Conservation (phyloP, 2,113 vertebrate genomes). For the Fulmarus glacialis region DNA sequence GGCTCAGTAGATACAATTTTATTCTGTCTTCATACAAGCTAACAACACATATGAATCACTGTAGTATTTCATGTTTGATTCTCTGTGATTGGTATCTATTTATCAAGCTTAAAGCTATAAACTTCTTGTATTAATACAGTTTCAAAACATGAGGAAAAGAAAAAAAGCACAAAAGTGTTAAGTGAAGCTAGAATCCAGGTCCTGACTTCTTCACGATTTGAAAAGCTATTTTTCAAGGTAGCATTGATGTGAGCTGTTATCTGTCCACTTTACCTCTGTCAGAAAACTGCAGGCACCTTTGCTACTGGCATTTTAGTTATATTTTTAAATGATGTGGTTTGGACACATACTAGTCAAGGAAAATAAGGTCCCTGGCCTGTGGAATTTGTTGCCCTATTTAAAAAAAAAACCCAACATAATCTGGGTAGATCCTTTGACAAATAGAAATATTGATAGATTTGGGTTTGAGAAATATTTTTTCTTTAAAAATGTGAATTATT, state of each 20-base stretch:
- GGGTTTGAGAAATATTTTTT: not conserved
- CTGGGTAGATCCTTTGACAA: not conserved
- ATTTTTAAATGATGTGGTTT: not conserved
- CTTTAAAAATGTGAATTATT: not conserved
- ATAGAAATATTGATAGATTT: not conserved
- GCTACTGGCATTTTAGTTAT: not conserved
- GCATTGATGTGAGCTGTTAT: not conserved
- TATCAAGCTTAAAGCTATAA: not conserved
- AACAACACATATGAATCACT: not conserved
- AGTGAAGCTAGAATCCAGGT: not conserved
- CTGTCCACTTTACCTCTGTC: not conserved
- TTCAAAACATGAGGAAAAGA: not conserved
- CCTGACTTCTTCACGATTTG: not conserved
- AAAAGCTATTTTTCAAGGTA: not conserved
- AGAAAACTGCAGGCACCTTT: not conserved
- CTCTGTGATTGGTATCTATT: not conserved
- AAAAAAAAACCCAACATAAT: not conserved
- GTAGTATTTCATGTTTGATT: not conserved
- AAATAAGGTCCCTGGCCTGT: not conserved
- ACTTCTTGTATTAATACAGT: not conserved
- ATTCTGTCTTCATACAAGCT: not conserved
- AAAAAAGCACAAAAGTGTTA: not conserved
- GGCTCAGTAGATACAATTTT: not conserved
- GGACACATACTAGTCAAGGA: not conserved
- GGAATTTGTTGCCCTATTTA: not conserved